Conservation (phyloP, 30 jellyfish, hydroid and myxozoan species). For the Cassiopea xamachana region DNA sequence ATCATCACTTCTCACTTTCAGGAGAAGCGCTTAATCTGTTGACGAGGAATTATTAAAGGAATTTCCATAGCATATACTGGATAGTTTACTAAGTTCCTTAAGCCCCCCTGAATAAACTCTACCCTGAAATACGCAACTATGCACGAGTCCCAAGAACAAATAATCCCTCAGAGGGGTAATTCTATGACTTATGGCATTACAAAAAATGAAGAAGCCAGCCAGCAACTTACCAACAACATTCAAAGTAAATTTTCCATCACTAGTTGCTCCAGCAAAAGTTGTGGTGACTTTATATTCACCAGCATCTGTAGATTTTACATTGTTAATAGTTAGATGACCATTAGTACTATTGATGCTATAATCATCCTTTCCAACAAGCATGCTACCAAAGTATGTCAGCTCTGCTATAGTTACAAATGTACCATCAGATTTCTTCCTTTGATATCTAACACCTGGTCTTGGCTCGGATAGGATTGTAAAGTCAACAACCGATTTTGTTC, state of each 20-base stretch:
- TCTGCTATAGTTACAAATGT: slow-evolving; percentile 8
- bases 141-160: not conserved
- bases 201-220: not conserved
- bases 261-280: not conserved
- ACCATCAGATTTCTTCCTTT: slow-evolving; percentile 6
- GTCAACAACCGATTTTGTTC: slow-evolving; percentile 7
- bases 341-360: not conserved
- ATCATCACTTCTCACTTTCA: too few relatives aligned
- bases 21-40: too few relatives aligned
- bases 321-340: slow-evolving; percentile 20
- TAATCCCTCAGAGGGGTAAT: not conserved
- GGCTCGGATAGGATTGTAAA: slow-evolving; percentile 13
- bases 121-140: too few relatives aligned
- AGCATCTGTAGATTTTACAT: slow-evolving; percentile 7
- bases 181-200: not conserved
- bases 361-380: not conserved
- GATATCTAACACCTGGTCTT: slow-evolving; percentile 33
- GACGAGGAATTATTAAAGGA: too few relatives aligned
- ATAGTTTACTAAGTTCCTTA: too few relatives aligned
- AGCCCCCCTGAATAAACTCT: too few relatives aligned
- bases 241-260: not conserved
- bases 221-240: slow-evolving; percentile 39
- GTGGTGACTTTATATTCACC: slow-evolving; percentile 33
- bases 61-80: too few relatives aligned
- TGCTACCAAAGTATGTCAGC: not conserved